phyloP scores from a whole-genome alignment of 2,797 vertebrate species.

The Cottoperca gobio region DNA sequence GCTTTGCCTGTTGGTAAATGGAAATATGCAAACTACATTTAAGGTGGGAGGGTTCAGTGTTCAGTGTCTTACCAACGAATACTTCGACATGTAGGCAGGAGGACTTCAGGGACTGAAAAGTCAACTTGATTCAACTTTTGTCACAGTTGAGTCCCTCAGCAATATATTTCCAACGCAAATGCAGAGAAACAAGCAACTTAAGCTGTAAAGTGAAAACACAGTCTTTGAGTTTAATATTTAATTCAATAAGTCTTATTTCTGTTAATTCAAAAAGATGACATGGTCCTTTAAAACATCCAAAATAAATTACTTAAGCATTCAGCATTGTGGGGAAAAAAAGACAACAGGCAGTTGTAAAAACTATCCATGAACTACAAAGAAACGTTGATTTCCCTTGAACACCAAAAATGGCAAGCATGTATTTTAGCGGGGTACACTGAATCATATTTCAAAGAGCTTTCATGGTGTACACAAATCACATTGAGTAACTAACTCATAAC shows the following conservation, averaged over 20 bases:
- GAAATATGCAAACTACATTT: background rate
- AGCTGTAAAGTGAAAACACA: conserved; percentile 8
- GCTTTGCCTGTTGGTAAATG: background rate
- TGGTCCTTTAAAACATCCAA: conserved; percentile 62
- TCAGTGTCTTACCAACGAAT: background rate
- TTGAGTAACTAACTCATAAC: conserved; percentile 56
- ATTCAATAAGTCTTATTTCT: conserved; percentile 58
- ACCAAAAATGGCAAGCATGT: conserved; percentile 54
- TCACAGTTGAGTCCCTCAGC: background rate
- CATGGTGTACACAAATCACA: conserved; percentile 51
- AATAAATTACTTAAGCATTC: conserved; percentile 70
- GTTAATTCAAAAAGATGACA: conserved; percentile 53
- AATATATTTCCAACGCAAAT: background rate
- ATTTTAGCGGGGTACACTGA: conserved; percentile 28
- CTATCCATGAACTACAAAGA: conserved; percentile 44
- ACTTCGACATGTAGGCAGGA: background rate
- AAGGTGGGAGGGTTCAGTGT: background rate
- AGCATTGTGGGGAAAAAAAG: conserved; percentile 45
- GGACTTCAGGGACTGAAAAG: no score
- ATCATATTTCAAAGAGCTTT: conserved; percentile 15
- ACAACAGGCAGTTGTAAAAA: conserved; percentile 46
- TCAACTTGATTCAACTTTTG: background rate
- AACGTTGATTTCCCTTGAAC: conserved; percentile 70
- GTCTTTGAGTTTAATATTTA: conserved; percentile 40
- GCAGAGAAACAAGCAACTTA: conserved; percentile 4